Conservation (phyloP, 2,888 invertebrate genomes). For the Ormia ochracea region DNA sequence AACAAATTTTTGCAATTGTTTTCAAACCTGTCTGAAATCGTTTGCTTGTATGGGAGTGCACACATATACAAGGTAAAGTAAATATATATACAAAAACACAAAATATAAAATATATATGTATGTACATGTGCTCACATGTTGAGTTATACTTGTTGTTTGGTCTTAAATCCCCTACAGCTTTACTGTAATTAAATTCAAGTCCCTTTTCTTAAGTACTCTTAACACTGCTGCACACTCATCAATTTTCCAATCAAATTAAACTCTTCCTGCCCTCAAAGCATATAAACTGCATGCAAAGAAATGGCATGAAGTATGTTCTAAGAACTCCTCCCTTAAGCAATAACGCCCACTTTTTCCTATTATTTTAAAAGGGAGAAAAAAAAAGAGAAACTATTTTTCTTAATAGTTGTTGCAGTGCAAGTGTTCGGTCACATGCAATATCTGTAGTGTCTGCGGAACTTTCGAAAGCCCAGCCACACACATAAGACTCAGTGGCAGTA, state of each 20-base stretch:
- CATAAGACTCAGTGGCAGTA: background rate
- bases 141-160: slow-evolving; percentile 26
- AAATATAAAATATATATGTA: no score
- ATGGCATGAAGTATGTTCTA: slow-evolving; percentile 2
- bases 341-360: slow-evolving; percentile 40
- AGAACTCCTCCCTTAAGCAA: slow-evolving; percentile 2
- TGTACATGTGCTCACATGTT: no score
- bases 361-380: background rate
- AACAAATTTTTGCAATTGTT: slow-evolving; percentile 16
- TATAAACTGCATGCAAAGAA: background rate
- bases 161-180: slow-evolving; percentile 59
- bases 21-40: slow-evolving; percentile 25
- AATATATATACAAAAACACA: no score
- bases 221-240: slow-evolving; percentile 62
- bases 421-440: slow-evolving; percentile 53
- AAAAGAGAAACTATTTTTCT: slow-evolving; percentile 3
- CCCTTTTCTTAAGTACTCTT: slow-evolving; percentile 61
- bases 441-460: slow-evolving; percentile 35
- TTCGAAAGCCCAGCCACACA: background rate
- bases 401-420: background rate
- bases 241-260: slow-evolving; percentile 63
- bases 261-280: slow-evolving; percentile 52
- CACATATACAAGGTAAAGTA: no score
- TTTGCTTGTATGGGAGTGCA: background rate
- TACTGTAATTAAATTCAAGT: slow-evolving; percentile 62